phyloP scores from a whole-genome alignment of 2,797 vertebrate species.

The Leptodactylus fallax region DNA sequence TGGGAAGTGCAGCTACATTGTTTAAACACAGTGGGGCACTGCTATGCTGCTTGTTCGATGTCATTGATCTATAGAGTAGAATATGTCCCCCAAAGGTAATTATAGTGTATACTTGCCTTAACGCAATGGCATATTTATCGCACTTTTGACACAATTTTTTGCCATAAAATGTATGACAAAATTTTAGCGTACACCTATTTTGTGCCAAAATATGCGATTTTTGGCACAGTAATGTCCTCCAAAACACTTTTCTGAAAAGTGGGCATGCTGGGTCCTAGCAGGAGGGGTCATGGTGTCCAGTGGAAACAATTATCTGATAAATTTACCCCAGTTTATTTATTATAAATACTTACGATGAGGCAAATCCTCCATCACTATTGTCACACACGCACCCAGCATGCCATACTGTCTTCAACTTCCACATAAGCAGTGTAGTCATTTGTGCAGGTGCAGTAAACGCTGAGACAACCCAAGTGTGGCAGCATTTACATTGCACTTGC shows the following conservation, averaged over 20 bases:
- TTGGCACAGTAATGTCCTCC: no score
- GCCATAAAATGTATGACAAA: no score
- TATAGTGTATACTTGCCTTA: background rate
- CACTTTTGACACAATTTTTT: no score
- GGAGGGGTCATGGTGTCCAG: no score
- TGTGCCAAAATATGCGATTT: no score
- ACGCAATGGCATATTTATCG: no score
- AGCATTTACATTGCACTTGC: background rate
- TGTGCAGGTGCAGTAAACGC: conserved; percentile 25
- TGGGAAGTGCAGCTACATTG: background rate
- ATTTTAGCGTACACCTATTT: no score
- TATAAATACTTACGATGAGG: no score
- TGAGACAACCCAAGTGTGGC: background rate
- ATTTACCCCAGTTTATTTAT: no score
- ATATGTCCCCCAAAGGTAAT: background rate
- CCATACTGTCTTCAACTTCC: background rate
- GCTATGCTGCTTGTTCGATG: background rate
- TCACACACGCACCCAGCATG: background rate
- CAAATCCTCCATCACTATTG: background rate
- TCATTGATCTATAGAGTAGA: background rate
- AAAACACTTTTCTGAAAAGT: no score
- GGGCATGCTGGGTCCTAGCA: no score
- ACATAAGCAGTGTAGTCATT: background rate
- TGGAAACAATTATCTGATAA: no score
- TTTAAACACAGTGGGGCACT: background rate